Percentiles rank a stretch among this genome's conserved stretches.
phyloP scores from a whole-genome alignment of 2,797 vertebrate genomes.

The Sebastes taczanowskii region DNA sequence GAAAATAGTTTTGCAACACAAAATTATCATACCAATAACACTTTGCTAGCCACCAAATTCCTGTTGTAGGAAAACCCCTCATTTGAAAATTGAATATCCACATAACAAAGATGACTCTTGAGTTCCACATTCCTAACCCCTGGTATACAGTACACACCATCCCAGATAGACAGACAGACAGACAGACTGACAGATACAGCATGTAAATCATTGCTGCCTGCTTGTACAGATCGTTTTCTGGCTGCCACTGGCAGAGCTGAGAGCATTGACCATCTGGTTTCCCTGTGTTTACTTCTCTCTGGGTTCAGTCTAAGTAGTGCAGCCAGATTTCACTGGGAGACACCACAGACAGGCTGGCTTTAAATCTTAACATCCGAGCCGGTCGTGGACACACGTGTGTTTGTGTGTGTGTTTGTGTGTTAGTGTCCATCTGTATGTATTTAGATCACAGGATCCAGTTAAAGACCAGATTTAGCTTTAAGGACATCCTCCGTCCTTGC shows the following conservation, averaged over 20 bases:
- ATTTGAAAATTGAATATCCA: not conserved
- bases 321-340: conserved; percentile 60
- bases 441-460: conserved; percentile 44
- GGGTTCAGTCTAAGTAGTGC: conserved; percentile 57
- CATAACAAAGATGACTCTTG: not conserved
- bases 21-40: not conserved
- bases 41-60: not conserved
- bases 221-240: conserved; percentile 55
- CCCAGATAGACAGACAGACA: conserved; percentile 2
- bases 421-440: conserved; percentile 25
- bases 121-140: not conserved
- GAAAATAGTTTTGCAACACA: not conserved
- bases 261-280: conserved; percentile 69
- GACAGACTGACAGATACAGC: conserved; percentile 19
- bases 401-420: not conserved
- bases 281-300: conserved; percentile 62
- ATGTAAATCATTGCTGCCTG: conserved; percentile 36
- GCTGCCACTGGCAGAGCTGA: conserved; percentile 45
- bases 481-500: conserved; percentile 8
- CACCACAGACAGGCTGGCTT: conserved; percentile 47
- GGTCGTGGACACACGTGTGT: conserved; percentile 14
- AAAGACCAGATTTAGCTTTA: conserved; percentile 40
- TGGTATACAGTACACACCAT: not conserved
- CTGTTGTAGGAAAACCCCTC: not conserved
- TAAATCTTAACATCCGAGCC: conserved; percentile 48